Percentiles rank a stretch among this genome's conserved stretches.
These are phyloP conservation scores for Lophotriccus pileatus DNA, from an alignment of 2,797 vertebrate genomes.

Conservation along the genomic window DNA sequence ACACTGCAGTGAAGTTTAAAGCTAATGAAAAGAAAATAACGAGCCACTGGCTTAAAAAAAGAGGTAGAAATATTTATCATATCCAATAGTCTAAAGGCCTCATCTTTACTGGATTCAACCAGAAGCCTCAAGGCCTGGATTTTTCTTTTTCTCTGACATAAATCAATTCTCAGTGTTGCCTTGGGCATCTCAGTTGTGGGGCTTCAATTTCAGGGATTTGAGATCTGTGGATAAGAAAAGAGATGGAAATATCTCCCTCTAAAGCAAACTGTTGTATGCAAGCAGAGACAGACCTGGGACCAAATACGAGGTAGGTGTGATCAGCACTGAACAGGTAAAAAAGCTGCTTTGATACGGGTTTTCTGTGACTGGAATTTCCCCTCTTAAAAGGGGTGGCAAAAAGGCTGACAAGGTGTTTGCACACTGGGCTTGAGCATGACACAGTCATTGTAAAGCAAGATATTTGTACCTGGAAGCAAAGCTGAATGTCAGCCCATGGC, in stretches of 20 bases:
- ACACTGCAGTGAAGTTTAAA: neutral
- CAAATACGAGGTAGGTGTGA: neutral
- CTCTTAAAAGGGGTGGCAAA: neutral
- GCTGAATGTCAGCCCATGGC: neutral
- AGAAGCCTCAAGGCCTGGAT: neutral
- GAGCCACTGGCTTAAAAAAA: neutral
- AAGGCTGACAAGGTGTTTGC: neutral
- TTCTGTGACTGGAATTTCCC: neutral
- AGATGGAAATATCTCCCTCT: neutral
- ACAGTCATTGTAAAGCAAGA: neutral
- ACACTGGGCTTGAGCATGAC: neutral
- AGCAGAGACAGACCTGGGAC: neutral
- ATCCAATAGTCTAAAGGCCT: neutral
- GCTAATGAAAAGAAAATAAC: conserved; percentile 20
- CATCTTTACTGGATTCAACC: neutral
- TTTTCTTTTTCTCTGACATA: neutral
- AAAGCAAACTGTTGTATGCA: neutral
- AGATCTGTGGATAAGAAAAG: neutral
- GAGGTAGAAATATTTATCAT: neutral
- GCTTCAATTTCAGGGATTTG: neutral
- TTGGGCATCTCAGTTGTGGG: neutral
- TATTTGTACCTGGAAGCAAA: neutral
- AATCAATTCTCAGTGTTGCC: neutral
- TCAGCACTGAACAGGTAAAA: neutral
- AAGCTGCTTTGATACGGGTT: neutral